Base-by-base conservation (phyloP, 1,140 invertebrate species). In the Platorchestia sp. region DNA sequence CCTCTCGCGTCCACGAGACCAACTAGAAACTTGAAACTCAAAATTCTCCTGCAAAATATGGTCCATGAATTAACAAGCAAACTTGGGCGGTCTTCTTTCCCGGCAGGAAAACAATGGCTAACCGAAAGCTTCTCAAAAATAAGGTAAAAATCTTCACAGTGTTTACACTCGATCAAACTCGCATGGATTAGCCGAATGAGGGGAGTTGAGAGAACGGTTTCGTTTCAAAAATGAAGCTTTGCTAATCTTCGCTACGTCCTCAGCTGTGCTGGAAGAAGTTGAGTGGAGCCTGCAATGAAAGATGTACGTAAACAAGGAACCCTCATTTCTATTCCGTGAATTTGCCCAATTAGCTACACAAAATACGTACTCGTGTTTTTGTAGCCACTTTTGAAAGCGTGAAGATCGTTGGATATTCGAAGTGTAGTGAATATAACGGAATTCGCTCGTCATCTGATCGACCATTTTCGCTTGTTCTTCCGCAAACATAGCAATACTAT, bases 11-110 rank as follows among this genome's bases (percentile, higher is more conserved):
- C 87, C 5, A 44, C 87, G 14, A 89, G 87, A 89, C 43, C 87
- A 44, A 89, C 87, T 89, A 41, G 43, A 89, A 44, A 89, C 87
- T 89, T 89, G 87, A 44, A 89, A 27, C 43, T 40, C 40, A 93
- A 93, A 93, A 93, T 44, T 93, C 91, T 93, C 40, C 91, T 14
- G 44, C 91, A 93, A 93, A 89, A 93, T 93, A 93, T 93, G 43
- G 91, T 44, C 45, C 43, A 93, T 93, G 91, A 93, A 93, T 93
- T 93, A 93, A 93, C 91, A 93, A 93, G 91, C 91, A 93, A 93
- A 93, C 91, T 93, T 93, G 43, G 91, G 44, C 91, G 43, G 7
- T n/a, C 43, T 47, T 45, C 91, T 47, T 47, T 93, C 43, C 91
- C 45, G 91, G 87, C 87, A 89, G n/a, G 91, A 93, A 47, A 93